Evolutionary conservation across 2,888 invertebrate genomes (phyloP), one percentile per base, ranked within the genome.

Genomic region (Thereva nobilitata): DNA sequence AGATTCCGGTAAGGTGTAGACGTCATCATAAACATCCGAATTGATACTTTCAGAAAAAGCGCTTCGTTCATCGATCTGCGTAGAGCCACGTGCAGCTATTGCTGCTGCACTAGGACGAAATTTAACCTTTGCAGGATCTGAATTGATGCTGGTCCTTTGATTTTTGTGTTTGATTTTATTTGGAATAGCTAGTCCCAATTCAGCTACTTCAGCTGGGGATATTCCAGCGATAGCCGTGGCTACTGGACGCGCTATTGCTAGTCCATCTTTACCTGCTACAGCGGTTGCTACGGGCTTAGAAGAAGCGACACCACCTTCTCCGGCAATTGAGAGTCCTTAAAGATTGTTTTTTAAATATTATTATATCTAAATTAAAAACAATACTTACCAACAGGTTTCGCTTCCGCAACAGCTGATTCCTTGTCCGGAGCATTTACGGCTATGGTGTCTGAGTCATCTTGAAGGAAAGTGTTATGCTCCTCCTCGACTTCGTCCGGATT

Each of bases 211-310:
- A 59, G 76, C 76, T 5, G 80, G 77, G 0, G 77, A 83, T 0
- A 91, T 81, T 1, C 91, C 91, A 1, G 91, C 90, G 42, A 91
- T 87, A 5, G 91, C 91, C 0, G 90, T 90, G 34, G 86, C 90
- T 0, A 89, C 83, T 0, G 91, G 91, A 4, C 86, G 83, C 0
- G 90, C 87, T 4, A 91, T 82, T 0, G 91, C 90, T 6, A 89
- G 77, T 0, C 91, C 91, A 49, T 86, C 86, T 1, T 85, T 83
- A 0, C 90, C 90, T 1, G 86, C 86, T 0, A 91, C 84, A 0
- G 91, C 90, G 0, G 89, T 88, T 0, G 86, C 91, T 52, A 86
- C 79, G 0, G 91, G 91, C 71, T 89, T 86, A 5, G 90, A 86
- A 0, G 89, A 86, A 34, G 91, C 91, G 4, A 90, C 82, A 1